Evolutionary conservation across 53 echinoderm and acorn worm species (phyloP), one percentile per base, ranked within the genome.

Genomic region (Luidia sarsii): DNA sequence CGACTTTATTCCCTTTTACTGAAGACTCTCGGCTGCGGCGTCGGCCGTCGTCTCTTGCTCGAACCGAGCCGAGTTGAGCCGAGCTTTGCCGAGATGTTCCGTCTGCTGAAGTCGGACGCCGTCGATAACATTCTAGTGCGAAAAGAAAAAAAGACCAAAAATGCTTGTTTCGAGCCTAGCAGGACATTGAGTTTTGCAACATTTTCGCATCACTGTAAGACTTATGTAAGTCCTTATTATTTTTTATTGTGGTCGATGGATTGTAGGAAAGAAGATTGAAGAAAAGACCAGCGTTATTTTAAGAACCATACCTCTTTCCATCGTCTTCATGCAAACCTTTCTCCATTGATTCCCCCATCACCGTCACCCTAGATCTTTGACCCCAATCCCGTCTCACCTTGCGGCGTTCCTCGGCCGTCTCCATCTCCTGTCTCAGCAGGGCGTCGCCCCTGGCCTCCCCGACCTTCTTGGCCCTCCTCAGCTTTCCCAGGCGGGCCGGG

Each of bases 381-480:
- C n/a, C n/a, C 2, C 28, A 30, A 29, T 48, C 5, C 32, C 57
- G 20, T 63, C 15, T 57, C 27, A 75, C 75, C 60, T 57, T 28
- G 43, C 61, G 59, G 11, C 77, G 77, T 56, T 77, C 20, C 61
- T 77, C 77, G 23, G 48, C 61, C 77, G 61, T 60, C 62, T 41
- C 77, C 7, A 77, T 77, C 77, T 77, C 77, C 45, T 77, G 43
- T 77, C 57, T 39, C 43, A 77, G 33, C 77, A 32, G n/a, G 27
- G 60, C 32, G 33, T 77, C 77, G 4, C 77, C 77, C 11, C 30
- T 28, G 0, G 75, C 31, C 45, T 75, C 75, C 3, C 43, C 29
- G 22, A 43, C 15, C 59, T 46, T 75, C 75, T 48, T 59, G 21
- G 77, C 77, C 23, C 61, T 59, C 77, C 45, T 77, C 60, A 77